Evolutionary conservation across 1,140 invertebrate species (phyloP), one percentile per base, ranked within the genome.

Genomic region (Hyphantria cunea): DNA sequence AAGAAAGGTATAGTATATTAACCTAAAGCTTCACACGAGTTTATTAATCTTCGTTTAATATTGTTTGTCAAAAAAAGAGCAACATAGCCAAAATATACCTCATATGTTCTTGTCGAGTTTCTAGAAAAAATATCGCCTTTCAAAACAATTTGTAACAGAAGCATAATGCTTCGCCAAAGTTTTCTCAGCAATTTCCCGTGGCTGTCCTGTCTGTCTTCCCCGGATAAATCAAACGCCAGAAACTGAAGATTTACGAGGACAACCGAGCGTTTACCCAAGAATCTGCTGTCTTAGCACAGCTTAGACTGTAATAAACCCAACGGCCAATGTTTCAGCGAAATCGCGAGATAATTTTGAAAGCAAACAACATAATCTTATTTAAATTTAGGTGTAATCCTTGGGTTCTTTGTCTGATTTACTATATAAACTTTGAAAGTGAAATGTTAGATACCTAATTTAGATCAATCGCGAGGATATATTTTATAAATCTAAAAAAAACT

Each of bases 161-260:
- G 47, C 53, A 55, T 42, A 33, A 48, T 48, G 54, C 54, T 56
- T 25, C 10, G 49, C 33, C 14, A 55, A 45, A 47, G 13, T 37
- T 47, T 58, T 48, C 44, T 55, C 44, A 48, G 54, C 52, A 55
- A 41, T 42, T 14, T 58, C 32, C 54, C 25, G 25, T 54, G 48
- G 31, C 13, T 48, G 54, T 58, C 54, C 54, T 11, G 14, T 44
- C 44, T 39, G 54, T 41, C 54, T 44, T 42, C 54, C 44, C 54
- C 44, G 54, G 54, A 48, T 48, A 58, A 47, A 58, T 58, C 54
- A 58, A 58, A 48, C 33, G 44, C 37, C 54, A 17, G 12, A 44
- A 44, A 32, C 54, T 44, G 54, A 58, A 58, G 54, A 58, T 48
- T 58, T 58, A 58, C 54, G 54, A 58, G 13, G 44, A 17, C 44